Base-by-base conservation (phyloP, 1,140 invertebrate genomes). In the Leucophenga varia region DNA sequence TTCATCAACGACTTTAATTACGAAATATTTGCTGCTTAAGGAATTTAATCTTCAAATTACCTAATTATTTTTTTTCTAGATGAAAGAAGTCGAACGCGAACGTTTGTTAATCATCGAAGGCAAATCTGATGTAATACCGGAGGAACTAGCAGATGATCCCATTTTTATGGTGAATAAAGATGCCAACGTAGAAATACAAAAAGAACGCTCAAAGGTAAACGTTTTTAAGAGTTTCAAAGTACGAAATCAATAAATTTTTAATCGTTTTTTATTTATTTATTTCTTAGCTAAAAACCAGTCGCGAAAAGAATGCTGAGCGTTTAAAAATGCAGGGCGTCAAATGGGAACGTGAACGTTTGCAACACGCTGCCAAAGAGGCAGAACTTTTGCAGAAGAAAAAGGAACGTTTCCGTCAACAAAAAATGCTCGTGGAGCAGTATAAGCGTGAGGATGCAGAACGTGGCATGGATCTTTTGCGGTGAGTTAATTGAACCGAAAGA, bases 31-130 rank as follows among this genome's bases (percentile, higher is more conserved):
- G 22, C 22, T 25, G 22, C 22, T 25, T 5, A 6, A 6, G 22
- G 22, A 5, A 25, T n/a, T 21, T 16, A 21, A 25, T 17, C 22
- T n/a, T 14, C 16, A 2, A 12, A 20, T 25, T 19, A 8, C 8
- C 2, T 4, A 16, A 13, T 21, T 16, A 28, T 20, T 4, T 72
- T 16, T 34, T 20, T 4, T 72, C 9, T 50, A 84, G 82, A 76
- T 72, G 17, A 77, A 79, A 52, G 84, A 85, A 69, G 65, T 84
- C 41, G 81, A 82, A 57, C 75, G 84, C 22, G 82, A 84, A 22
- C 83, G 83, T 49, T 78, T 79, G 63, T 65, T 85, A 44, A 81
- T 85, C 43, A 74, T 85, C 12, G 77, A 79, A 48, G 81, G 82
- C 32, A 80, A 80, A 46, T 67, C 82, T 7, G 73, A 80, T 61